These are phyloP conservation scores for Maniola hyperantus DNA, from an alignment of 2,888 invertebrate genomes.

Conservation along the genomic window DNA sequence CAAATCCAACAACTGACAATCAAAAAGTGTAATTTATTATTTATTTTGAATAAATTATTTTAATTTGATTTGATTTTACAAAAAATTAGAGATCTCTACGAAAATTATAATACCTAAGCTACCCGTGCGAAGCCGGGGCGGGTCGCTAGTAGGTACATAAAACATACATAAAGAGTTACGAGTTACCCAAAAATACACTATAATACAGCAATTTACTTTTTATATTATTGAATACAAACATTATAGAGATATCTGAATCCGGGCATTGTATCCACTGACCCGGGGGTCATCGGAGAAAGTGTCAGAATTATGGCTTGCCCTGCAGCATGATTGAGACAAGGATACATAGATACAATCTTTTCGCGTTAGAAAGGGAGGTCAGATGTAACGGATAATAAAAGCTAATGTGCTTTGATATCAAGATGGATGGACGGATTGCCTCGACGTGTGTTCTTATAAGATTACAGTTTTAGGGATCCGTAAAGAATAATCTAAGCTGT, in stretches of 20 bases:
- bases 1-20: too few species aligned
- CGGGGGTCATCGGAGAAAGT: constrained; percentile 64
- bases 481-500: constrained; percentile 5
- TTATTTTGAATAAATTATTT: too few species aligned
- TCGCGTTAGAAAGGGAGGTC: constrained; percentile 25
- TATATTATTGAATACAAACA: constrained; percentile 16
- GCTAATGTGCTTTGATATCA: constrained; percentile 32
- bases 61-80: too few species aligned
- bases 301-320: constrained; percentile 60
- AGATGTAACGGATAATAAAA: constrained; percentile 23
- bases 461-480: constrained; percentile 21
- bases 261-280: constrained; percentile 54
- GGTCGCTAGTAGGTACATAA: too few species aligned
- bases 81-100: too few species aligned
- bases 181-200: too few species aligned
- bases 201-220: background rate
- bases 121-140: too few species aligned
- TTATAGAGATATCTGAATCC: constrained; percentile 20
- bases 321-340: constrained; percentile 41
- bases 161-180: too few species aligned
- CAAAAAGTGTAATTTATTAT: too few species aligned
- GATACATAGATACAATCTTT: constrained; percentile 28
- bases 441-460: constrained; percentile 26
- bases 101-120: too few species aligned
- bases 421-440: constrained; percentile 29